Base-by-base conservation (phyloP, 2,797 vertebrate genomes). In the Fistularia commersonii region DNA sequence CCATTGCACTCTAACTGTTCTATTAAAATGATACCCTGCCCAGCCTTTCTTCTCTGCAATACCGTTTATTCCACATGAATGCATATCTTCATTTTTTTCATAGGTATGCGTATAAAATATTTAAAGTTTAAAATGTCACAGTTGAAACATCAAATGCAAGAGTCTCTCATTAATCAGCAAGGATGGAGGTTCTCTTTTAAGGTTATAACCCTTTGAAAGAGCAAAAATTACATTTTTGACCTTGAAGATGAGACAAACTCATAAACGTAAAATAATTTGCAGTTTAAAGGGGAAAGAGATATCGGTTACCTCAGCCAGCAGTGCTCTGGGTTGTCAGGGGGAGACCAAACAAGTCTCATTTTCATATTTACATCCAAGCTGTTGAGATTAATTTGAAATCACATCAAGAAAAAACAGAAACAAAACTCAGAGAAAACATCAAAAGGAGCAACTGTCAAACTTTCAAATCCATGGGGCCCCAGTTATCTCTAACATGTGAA, bases 121-220 rank as follows among this genome's bases (percentile, higher is more conserved):
- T 91, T 89, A 91, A 91, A 91, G 88, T 91, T 92, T 90, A 89
- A 92, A 92, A 92, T 92, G 91, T 92, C 90, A 92, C 89, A 76
- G 88, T 87, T 90, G 90, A 91, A 92, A 92, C 91, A 92, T 92
- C 91, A 91, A 91, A 91, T 90, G 89, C 84, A 52, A 68, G 80
- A 89, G 88, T 87, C 90, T 86, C 84, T 91, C 87, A 91, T 92
- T 92, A 91, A 91, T 91, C 90, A 92, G 88, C 83, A 58, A 66
- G 89, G 91, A 90, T 88, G 87, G 89, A 88, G 85, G 87, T 87
- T 90, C 87, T 89, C 91, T 91, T 91, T 91, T 92, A 90, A 92
- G 90, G 91, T 91, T 92, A 91, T 92, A 92, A 91, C 91, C 91
- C 90, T 92, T 92, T 92, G 90, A 92, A 92, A 91, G 91, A 91